Conservation (phyloP, 1,140 invertebrate species). For the Marisa cornuarietis region DNA sequence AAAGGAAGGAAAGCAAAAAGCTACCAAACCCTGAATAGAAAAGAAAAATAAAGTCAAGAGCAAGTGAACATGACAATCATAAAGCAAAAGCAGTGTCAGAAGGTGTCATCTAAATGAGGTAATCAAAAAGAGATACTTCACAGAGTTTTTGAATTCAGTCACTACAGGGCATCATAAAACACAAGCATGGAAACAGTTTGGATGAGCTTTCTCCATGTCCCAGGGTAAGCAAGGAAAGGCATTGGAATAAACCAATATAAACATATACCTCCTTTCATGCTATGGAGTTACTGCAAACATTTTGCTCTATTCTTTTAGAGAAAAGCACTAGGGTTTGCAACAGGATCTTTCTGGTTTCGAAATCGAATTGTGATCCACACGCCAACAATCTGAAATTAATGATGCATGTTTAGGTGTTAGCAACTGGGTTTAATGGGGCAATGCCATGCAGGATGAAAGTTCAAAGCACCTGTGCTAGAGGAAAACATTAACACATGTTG, state of each 20-base stretch:
- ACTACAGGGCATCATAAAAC: no score
- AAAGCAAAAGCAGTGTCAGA: conserved; percentile 1
- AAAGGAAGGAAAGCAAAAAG: no score
- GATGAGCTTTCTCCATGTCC: conserved; percentile 5
- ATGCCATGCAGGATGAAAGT: no score
- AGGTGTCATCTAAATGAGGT: neutral
- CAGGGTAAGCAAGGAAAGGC: conserved; percentile 6
- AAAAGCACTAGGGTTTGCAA: conserved; percentile 95
- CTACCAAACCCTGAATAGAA: no score
- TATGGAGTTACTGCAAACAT: no score
- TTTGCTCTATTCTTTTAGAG: conserved; percentile 72
- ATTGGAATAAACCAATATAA: conserved; percentile 23
- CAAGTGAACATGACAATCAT: conserved; percentile 11
- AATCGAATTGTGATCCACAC: conserved; percentile 96
- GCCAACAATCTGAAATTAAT: conserved; percentile 85
- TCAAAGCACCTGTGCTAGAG: no score
- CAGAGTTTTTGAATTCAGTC: no score
- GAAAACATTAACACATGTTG: no score
- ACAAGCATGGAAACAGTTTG: neutral
- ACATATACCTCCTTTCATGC: no score
- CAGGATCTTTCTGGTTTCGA: conserved; percentile 96
- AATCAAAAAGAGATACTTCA: neutral
- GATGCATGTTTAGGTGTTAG: neutral
- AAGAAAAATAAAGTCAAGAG: conserved; percentile 19
- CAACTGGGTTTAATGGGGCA: no score